Evolutionary conservation across 2,113 vertebrate genomes (phyloP), one percentile per base, ranked within the genome.

Genomic region (Anas platyrhynchos): DNA sequence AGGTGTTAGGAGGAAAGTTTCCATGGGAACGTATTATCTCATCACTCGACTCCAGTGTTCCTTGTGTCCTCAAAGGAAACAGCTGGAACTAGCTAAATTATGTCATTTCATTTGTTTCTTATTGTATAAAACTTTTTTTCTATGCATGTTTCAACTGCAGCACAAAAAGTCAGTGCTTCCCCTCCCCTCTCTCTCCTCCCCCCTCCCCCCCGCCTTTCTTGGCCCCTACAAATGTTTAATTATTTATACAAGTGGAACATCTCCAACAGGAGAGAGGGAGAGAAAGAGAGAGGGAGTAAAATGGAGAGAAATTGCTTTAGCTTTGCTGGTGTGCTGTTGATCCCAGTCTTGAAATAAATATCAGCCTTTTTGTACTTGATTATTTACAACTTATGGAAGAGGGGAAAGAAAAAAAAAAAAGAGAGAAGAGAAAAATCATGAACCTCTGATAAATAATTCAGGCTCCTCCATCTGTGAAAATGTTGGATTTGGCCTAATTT

Each of bases 381-480:
- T 96, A 96, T 97, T 98, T 98, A 97, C 96, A 90, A 97, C 89
- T 65, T 65, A 7, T 4, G 9, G 1, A 34, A 38, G 32, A 16
- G 20, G 4, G 94, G 93, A 82, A 91, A 91, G 95, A 81, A 46
- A 56, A 21, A 17, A 17, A 44, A 50, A 54, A 36, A 26, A 27
- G 21, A 48, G 18, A 26, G 9, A 26, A 41, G 14, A 94, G 87
- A 97, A 95, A 96, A 97, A 97, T 95, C 95, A 96, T 93, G 96
- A 97, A 97, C 92, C 63, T 97, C 97, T 98, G 92, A 98, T 98
- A 98, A 98, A 98, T 98, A 98, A 98, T 98, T 98, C 98, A 98
- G 96, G 56, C 96, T 96, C 84, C 95, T 98, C 97, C 98, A 98
- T 98, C 97, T 98, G 97, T 97, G 97, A 97, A 97, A 98, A 97